These are phyloP conservation scores for Meleagris gallopavo DNA, from an alignment of 2,113 vertebrate genomes.

Conservation along the genomic window DNA sequence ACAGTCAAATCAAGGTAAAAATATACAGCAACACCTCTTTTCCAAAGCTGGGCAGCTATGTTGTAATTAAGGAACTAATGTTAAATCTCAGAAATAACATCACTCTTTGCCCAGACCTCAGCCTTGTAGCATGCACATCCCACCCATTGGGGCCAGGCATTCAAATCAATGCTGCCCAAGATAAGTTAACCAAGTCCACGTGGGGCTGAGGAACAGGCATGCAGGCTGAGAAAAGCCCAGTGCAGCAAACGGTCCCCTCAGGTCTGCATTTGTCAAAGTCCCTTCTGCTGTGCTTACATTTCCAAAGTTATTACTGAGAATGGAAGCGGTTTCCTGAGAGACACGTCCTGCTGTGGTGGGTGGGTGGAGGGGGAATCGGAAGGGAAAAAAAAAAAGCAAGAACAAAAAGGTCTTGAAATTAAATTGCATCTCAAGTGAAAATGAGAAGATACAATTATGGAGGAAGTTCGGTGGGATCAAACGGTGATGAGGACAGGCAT, in stretches of 20 bases:
- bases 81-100: background rate
- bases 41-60: background rate
- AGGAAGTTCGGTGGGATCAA: background rate
- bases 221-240: background rate
- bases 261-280: background rate
- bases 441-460: background rate
- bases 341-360: background rate
- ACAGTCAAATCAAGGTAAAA: background rate
- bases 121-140: background rate
- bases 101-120: background rate
- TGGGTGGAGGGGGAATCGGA: background rate
- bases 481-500: background rate
- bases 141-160: background rate
- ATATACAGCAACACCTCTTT: background rate
- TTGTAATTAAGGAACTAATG: background rate
- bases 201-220: background rate
- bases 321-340: slow-evolving; percentile 11
- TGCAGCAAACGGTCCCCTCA: background rate
- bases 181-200: background rate
- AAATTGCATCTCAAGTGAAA: background rate
- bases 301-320: background rate
- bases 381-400: background rate
- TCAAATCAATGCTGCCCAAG: background rate
- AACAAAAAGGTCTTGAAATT: slow-evolving; percentile 4
- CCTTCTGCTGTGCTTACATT: background rate